Conservation (phyloP, 2,888 invertebrate species). For the Scrobipalpa costella region DNA sequence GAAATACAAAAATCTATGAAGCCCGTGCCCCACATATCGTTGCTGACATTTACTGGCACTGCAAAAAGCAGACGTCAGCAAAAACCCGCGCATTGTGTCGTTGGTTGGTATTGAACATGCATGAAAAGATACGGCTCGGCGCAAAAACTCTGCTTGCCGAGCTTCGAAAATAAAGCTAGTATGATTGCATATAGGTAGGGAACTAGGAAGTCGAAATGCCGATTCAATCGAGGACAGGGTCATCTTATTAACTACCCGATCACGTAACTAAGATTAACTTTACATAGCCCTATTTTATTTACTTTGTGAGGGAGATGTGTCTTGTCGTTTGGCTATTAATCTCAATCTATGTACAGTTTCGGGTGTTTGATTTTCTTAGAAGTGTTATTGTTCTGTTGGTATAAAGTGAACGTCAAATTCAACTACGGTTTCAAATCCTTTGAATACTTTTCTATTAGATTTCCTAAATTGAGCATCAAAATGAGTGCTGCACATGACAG, state of each 20-base stretch:
- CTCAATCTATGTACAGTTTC: neutral
- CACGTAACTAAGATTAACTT: neutral
- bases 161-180: neutral
- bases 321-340: neutral
- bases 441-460: no score
- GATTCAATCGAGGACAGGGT: neutral
- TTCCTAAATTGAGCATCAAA: neutral
- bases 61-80: constrained; percentile 1
- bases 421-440: no score
- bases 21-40: constrained; percentile 14
- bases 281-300: neutral
- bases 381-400: no score
- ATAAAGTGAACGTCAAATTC: no score
- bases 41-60: constrained; percentile 9
- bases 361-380: neutral
- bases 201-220: neutral
- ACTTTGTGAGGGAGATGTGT: neutral
- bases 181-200: neutral
- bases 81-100: constrained; percentile 3
- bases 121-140: constrained; percentile 1
- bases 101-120: constrained; percentile 4
- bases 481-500: neutral
- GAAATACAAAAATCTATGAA: constrained; percentile 7
- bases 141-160: neutral
- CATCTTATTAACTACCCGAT: constrained; percentile 5